A percentile compares a stretch with the other conserved stretches of the same genome.
Evolutionary conservation across 2,113 vertebrate genomes (phyloP).

Genomic region (Coptodon rendalli): DNA sequence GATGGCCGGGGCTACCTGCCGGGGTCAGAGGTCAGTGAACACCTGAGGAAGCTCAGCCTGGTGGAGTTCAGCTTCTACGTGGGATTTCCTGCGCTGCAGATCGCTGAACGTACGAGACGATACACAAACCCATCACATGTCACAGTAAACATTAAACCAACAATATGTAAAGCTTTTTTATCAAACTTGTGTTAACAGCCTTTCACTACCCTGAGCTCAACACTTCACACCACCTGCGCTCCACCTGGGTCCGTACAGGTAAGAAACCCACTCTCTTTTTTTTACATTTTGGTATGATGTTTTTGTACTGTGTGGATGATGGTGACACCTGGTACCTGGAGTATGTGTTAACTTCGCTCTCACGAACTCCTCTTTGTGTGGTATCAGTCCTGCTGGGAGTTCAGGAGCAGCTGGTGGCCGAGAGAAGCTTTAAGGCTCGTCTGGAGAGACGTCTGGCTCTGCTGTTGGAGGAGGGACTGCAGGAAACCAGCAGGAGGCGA

Average conservation of each 20-base stretch:
- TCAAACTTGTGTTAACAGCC: constrained; percentile 64
- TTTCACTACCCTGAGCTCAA: constrained; percentile 94
- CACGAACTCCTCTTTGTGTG: not conserved
- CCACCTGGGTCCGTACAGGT: constrained; percentile 97
- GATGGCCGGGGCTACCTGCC: constrained; percentile 75
- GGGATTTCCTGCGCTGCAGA: constrained; percentile 87
- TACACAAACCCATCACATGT: not conserved
- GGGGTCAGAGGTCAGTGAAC: constrained; percentile 84
- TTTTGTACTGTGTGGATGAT: not conserved
- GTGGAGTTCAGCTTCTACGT: constrained; percentile 98
- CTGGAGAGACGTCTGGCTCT: constrained; percentile 90
- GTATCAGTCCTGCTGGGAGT: constrained; percentile 80
- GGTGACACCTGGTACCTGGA: not conserved
- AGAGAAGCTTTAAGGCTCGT: constrained; percentile 86
- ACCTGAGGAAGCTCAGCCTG: constrained; percentile 83
- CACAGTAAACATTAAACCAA: not conserved
- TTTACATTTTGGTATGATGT: not conserved
- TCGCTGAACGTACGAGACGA: constrained; percentile 90
- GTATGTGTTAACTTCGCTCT: not conserved
- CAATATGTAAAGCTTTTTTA: not conserved
- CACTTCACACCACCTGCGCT: constrained; percentile 82
- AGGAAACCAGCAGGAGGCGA: constrained; percentile 69
- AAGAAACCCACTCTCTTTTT: constrained; percentile 8
- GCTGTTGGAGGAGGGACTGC: constrained; percentile 83
- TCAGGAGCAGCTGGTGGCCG: constrained; percentile 78